Conservation (phyloP, 2,888 invertebrate species). For the Philereme transversata region DNA sequence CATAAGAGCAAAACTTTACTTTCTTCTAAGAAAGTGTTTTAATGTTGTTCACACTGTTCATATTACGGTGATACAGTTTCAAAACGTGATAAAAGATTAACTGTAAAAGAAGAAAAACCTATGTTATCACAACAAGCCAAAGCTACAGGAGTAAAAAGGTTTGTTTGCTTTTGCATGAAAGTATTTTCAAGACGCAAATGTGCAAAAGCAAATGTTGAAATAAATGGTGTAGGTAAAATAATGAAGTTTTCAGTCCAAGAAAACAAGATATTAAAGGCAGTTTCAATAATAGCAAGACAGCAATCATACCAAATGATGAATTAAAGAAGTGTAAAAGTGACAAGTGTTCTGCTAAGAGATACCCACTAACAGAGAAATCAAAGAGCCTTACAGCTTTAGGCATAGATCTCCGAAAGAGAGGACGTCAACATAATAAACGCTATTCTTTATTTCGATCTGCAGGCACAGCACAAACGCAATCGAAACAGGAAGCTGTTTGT, state of each 20-base stretch:
- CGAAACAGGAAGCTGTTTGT: not conserved
- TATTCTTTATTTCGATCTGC: conserved; percentile 12
- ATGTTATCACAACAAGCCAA: conserved; percentile 1
- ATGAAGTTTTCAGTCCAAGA: not conserved
- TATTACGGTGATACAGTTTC: not conserved
- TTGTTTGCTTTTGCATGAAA: conserved; percentile 22
- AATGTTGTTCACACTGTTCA: conserved; percentile 15
- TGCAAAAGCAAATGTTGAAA: conserved; percentile 1
- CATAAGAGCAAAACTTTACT: conserved; percentile 41
- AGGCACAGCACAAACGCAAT: not conserved
- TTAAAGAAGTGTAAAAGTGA: conserved; percentile 40
- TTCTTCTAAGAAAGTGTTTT: conserved; percentile 8
- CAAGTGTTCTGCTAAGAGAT: conserved; percentile 22
- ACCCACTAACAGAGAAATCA: conserved; percentile 15
- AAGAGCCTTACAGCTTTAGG: conserved; percentile 32
- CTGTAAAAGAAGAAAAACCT: conserved; percentile 19
- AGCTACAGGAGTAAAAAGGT: conserved; percentile 4
- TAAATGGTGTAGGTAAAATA: no score
- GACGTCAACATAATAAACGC: not conserved
- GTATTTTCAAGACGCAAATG: conserved; percentile 20
- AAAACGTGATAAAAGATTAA: conserved; percentile 13
- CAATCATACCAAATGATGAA: conserved; percentile 4
- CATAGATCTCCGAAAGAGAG: conserved; percentile 12
- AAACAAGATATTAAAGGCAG: conserved; percentile 1
- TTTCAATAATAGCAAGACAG: not conserved